A percentile compares a stretch with the other conserved stretches of the same genome.
Evolutionary conservation across 2,888 invertebrate genomes (phyloP).

Genomic region (Cordilura impudica): DNA sequence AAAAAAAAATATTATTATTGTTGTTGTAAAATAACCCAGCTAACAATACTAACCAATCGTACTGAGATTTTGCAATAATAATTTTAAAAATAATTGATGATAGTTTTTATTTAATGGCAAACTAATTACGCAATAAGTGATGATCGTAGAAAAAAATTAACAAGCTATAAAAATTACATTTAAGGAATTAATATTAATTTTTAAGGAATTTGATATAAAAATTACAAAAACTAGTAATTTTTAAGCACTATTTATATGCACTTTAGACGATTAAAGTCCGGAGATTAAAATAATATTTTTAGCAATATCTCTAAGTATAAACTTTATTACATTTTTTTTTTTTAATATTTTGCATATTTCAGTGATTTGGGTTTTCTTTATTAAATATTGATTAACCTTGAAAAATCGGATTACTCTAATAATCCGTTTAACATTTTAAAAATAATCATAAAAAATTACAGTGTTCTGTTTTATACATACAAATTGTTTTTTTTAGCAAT

Average conservation of each 20-base stretch:
- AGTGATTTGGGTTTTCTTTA: too few species aligned
- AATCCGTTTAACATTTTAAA: constrained; percentile 40
- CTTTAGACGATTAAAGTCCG: too few species aligned
- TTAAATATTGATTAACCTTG: constrained; percentile 46
- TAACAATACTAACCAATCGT: neutral
- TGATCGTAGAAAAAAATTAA: neutral
- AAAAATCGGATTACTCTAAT: constrained; percentile 45
- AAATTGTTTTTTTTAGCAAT: neutral
- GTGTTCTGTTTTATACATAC: neutral
- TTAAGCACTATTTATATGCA: too few species aligned
- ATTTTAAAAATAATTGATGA: neutral
- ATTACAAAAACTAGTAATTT: too few species aligned
- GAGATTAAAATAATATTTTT: too few species aligned
- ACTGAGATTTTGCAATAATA: neutral
- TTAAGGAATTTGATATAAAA: too few species aligned
- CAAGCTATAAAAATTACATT: neutral
- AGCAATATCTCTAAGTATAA: too few species aligned
- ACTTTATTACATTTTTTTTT: too few species aligned
- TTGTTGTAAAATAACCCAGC: neutral
- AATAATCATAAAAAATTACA: constrained; percentile 1
- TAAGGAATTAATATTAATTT: neutral
- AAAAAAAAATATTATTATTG: neutral
- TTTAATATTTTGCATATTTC: neutral
- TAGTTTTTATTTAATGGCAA: neutral
- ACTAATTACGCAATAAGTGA: neutral